These are phyloP conservation scores for Myotis lucifugus DNA, from an alignment of 2,113 vertebrate genomes.

Conservation along the genomic window DNA sequence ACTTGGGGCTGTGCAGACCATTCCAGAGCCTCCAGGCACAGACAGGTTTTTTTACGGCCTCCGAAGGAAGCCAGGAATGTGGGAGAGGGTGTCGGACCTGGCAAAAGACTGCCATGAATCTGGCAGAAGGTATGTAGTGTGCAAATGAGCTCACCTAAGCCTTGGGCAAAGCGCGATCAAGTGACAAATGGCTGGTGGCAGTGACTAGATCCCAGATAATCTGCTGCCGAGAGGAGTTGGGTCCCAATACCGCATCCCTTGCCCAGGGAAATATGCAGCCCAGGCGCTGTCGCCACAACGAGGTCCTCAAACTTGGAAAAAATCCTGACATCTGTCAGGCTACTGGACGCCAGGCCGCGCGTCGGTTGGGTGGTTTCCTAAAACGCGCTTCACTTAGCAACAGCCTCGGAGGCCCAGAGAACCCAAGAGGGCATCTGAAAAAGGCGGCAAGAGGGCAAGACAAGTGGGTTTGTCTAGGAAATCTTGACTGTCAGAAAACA, in stretches of 20 bases:
- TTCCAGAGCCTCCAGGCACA: neutral
- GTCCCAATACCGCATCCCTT: neutral
- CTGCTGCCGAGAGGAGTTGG: neutral
- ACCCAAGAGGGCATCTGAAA: neutral
- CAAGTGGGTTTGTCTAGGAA: slow-evolving; percentile 33
- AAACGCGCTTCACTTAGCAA: slow-evolving; percentile 76
- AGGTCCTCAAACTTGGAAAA: slow-evolving; percentile 73
- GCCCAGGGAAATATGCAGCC: slow-evolving; percentile 41
- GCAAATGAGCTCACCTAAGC: slow-evolving; percentile 22
- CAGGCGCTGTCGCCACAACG: slow-evolving; percentile 62
- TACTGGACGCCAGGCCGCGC: slow-evolving; percentile 66
- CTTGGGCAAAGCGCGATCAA: neutral
- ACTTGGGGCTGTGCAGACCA: neutral
- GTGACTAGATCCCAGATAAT: neutral
- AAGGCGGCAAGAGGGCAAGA: slow-evolving; percentile 17
- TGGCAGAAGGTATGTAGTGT: no score
- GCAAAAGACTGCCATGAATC: no score
- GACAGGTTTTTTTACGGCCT: neutral
- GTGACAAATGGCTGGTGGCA: slow-evolving; percentile 14
- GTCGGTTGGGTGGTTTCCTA: slow-evolving; percentile 74
- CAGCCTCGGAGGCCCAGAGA: slow-evolving; percentile 55
- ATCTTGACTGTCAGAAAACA: slow-evolving; percentile 22
- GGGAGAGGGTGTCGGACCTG: neutral
- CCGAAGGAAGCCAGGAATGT: neutral
- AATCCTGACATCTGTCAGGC: slow-evolving; percentile 76